phyloP scores from a whole-genome alignment of 2,113 vertebrate species.

The Falcunculus frontatus region DNA sequence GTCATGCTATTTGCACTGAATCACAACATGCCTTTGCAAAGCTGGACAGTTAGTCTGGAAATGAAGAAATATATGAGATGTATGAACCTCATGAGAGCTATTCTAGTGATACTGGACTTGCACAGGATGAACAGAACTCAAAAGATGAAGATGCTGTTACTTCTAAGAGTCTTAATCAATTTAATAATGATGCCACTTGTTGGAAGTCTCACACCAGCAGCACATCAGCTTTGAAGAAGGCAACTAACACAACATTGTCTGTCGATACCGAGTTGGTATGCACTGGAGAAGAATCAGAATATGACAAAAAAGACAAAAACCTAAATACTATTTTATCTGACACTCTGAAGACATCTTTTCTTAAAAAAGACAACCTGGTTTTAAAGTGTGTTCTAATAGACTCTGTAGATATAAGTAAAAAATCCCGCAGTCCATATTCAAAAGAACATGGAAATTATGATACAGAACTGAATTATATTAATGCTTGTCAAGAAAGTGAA shows the following conservation, averaged over 20 bases:
- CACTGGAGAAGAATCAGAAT: slow-evolving; percentile 12
- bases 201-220: neutral
- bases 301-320: neutral
- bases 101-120: neutral
- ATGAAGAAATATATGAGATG: slow-evolving; percentile 35
- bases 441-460: neutral
- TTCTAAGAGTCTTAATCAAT: slow-evolving; percentile 15
- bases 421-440: slow-evolving; percentile 3
- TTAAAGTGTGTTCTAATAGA: neutral
- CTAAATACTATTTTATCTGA: slow-evolving; percentile 44
- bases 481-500: neutral
- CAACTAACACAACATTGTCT: neutral
- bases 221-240: neutral
- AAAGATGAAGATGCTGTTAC: neutral
- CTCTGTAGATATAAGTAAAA: slow-evolving; percentile 15
- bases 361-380: slow-evolving; percentile 18
- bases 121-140: neutral
- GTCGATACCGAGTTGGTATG: neutral
- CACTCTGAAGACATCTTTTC: slow-evolving; percentile 34
- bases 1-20: neutral
- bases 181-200: neutral
- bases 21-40: slow-evolving; percentile 8
- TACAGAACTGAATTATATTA: slow-evolving; percentile 3
- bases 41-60: slow-evolving; percentile 23
- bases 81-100: slow-evolving; percentile 32